Base-by-base conservation (phyloP, 2,797 vertebrate species). In the Alca torda region DNA sequence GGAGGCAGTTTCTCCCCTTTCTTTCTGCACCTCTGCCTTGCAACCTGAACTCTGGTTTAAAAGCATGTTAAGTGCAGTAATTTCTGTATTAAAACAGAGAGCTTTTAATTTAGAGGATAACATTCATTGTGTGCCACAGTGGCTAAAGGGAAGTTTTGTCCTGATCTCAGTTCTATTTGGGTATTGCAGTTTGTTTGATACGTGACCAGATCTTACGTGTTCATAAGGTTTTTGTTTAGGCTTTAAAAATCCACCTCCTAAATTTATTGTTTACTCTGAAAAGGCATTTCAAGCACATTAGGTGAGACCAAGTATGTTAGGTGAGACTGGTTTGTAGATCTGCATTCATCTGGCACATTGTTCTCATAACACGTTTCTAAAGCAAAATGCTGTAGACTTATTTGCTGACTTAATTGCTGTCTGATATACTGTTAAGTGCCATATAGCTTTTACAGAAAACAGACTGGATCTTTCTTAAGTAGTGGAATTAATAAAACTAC, bases 371-470 rank as follows among this genome's bases (percentile, higher is more conserved):
- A 21, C 5, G 43, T 90, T 93, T 92, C 33, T 69, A 76, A 92
- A 2, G 4, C 31, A 74, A 87, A 90, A 45, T 41, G 87, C 84
- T 95, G 84, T 67, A 89, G 96, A 91, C 91, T 70, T 18, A 15
- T 82, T 87, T 82, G 61, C 67, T 78, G 53, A 65, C 60, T 81
- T 86, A 89, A 94, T 92, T 95, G 48, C 51, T 93, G 31, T 84
- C 74, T 94, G 67, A 92, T 91, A 73, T 33, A 65, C 84, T 86
- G 45, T 46, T 43, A 94, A 85, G 41, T 64, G 48, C 64, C 25
- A 33, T 89, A 61, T 23, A 83, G 28, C 41, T 94, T 96, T 90
- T 94, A 63, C 45, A 83, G 80, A 91, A 96, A 97, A 89, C 70
- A 90, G 63, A 46, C 45, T 67, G 11, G 60, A 57, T 82, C 31